A percentile compares a stretch with the other conserved stretches of the same genome.
Conservation (phyloP, 2,797 vertebrate genomes). For the Macropodus opercularis region DNA sequence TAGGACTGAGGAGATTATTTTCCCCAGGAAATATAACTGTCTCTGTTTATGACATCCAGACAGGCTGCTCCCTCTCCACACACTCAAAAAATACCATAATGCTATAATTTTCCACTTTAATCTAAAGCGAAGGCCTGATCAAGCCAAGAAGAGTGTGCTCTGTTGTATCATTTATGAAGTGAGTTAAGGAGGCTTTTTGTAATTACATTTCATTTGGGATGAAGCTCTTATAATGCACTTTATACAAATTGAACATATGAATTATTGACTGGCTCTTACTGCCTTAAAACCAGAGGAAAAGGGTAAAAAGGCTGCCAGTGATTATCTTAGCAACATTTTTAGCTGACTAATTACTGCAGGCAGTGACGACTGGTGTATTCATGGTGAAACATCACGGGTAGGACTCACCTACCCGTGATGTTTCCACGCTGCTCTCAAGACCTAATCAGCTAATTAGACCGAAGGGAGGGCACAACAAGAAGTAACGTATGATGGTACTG, state of each 20-base stretch:
- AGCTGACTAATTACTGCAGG: slow-evolving; percentile 34
- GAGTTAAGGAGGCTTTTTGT: slow-evolving; percentile 5
- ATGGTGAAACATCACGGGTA: slow-evolving; percentile 44
- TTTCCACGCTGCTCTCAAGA: slow-evolving; percentile 48
- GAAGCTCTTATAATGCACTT: background rate
- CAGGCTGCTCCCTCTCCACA: background rate
- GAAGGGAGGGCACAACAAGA: slow-evolving; percentile 54
- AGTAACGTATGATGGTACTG: slow-evolving; percentile 56
- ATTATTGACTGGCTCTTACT: slow-evolving; percentile 1
- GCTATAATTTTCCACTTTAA: background rate
- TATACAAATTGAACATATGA: background rate
- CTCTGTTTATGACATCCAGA: slow-evolving; percentile 9
- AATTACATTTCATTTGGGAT: slow-evolving; percentile 11
- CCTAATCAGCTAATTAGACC: slow-evolving; percentile 51
- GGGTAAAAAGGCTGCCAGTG: slow-evolving; percentile 7
- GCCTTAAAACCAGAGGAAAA: background rate
- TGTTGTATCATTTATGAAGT: slow-evolving; percentile 20
- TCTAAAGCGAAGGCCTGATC: slow-evolving; percentile 6
- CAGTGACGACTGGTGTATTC: slow-evolving; percentile 44
- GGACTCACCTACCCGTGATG: slow-evolving; percentile 29
- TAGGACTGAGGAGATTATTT: slow-evolving; percentile 7
- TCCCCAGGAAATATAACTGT: slow-evolving; percentile 13
- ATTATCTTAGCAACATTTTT: background rate
- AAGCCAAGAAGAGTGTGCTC: background rate
- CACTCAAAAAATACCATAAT: background rate